Base-by-base conservation (phyloP, 2,113 vertebrate species). In the Etheostoma cragini region DNA sequence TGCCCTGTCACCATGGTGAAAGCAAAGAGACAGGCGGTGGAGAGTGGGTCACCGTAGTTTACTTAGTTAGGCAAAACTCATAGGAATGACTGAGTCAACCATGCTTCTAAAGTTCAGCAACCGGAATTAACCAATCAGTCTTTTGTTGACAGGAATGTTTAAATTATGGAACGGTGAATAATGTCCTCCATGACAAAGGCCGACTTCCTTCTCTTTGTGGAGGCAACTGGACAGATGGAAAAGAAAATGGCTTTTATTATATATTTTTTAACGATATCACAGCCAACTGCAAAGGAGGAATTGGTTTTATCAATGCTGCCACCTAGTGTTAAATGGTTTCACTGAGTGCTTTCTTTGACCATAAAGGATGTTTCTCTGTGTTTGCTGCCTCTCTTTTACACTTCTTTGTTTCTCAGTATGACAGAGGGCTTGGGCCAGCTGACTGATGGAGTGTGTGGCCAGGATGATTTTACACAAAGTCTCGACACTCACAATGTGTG, bases 401-500 rank as follows among this genome's bases (percentile, higher is more conserved):
- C 17, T 11, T 58, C 35, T 81, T 14, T 85, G 8, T 82, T 38
- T 83, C 46, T n/a, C 94, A 99, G 98, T 89, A 99, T 99, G 98
- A 98, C 97, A 0, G 98, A 99, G 87, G 98, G 98, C 4, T 92
- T 99, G 77, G 98, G 98, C 24, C 98, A 99, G 91, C 84, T 99
- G 89, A 99, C 98, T 0, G 98, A 99, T 0, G 98, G 98, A 0
- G 96, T 98, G 81, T 97, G 96, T 0, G 98, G 98, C 50, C 93
- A 97, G 88, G 98, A 99, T 0, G 97, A 99, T 85, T 99, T 99
- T 82, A 96, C 94, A 0, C 94, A 96, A 83, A 99, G 96, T 72
- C 97, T 97, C 0, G 96, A 98, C 73, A 42, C 38, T 42, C 97
- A 98, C 94, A 97, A 97, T 0, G 96, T 96, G 66, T 98, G 97